Conservation (phyloP, 1,140 invertebrate genomes). For the Philopotamus ludificatus region DNA sequence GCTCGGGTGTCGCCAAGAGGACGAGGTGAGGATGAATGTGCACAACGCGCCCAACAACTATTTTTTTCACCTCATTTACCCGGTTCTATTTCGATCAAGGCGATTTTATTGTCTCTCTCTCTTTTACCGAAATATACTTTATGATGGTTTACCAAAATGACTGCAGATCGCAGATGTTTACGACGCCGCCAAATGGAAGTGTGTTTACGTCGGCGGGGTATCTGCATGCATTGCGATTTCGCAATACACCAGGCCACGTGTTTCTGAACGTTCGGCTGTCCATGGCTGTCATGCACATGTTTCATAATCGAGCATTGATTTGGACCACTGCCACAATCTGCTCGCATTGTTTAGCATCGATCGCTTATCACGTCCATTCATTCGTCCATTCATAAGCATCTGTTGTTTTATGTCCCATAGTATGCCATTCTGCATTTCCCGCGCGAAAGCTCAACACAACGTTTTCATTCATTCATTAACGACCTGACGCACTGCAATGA, state of each 20-base stretch:
- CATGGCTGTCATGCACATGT: too few species aligned
- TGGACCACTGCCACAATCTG: background rate
- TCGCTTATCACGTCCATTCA: constrained; percentile 2
- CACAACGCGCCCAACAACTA: background rate
- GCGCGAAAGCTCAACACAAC: too few species aligned
- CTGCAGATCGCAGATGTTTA: constrained; percentile 19
- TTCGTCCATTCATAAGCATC: background rate
- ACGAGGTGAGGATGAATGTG: background rate
- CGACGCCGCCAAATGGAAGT: constrained; percentile 10
- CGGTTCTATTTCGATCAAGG: constrained; percentile 24
- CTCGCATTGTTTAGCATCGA: too few species aligned
- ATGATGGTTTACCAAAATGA: constrained; percentile 24
- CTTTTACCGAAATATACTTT: constrained; percentile 16
- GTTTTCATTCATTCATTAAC: background rate
- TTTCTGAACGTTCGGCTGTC: too few species aligned
- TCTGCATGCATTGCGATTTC: too few species aligned
- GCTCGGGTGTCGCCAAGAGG: background rate
- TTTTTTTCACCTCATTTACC: constrained; percentile 8
- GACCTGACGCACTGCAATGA: background rate
- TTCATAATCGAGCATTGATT: too few species aligned
- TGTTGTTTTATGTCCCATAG: too few species aligned
- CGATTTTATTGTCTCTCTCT: constrained; percentile 8
- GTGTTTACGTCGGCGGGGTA: too few species aligned
- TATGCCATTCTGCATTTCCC: too few species aligned
- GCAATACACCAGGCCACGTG: too few species aligned